These are phyloP conservation scores for Triplophysa bombifrons DNA, from an alignment of 2,797 vertebrate species.

Conservation along the genomic window DNA sequence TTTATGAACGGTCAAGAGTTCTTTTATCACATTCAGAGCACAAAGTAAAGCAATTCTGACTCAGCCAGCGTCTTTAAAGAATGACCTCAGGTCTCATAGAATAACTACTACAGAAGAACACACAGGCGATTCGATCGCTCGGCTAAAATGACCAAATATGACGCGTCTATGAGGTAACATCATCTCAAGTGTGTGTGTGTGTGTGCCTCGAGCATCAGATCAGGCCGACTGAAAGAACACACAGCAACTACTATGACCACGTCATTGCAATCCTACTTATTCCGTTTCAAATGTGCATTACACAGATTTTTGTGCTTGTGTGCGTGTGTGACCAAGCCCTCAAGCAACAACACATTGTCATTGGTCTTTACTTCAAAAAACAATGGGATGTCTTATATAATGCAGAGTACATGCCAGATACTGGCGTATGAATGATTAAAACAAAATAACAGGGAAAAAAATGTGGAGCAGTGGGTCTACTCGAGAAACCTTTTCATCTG, in stretches of 20 bases:
- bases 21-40: neutral
- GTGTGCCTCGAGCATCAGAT: slow-evolving; percentile 7
- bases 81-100: neutral
- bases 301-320: slow-evolving; percentile 30
- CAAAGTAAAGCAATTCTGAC: neutral
- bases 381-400: slow-evolving; percentile 70
- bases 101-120: neutral
- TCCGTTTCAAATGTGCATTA: slow-evolving; percentile 7
- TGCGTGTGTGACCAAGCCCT: slow-evolving; percentile 20
- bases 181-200: neutral
- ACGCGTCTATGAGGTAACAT: neutral
- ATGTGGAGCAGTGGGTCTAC: slow-evolving; percentile 44
- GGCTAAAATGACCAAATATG: neutral
- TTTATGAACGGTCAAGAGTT: neutral
- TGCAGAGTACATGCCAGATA: slow-evolving; percentile 69
- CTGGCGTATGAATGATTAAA: slow-evolving; percentile 59
- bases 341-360: slow-evolving; percentile 50
- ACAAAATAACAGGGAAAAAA: slow-evolving; percentile 23
- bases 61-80: slow-evolving; percentile 1
- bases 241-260: slow-evolving; percentile 1
- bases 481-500: slow-evolving; percentile 47
- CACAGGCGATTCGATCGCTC: neutral
- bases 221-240: neutral
- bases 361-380: slow-evolving; percentile 64
- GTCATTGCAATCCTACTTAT: slow-evolving; percentile 14